Percentiles rank a stretch among this genome's conserved stretches.
These are phyloP conservation scores for Drosophila nr. medialis DNA, from an alignment of 2,888 invertebrate genomes.

Conservation along the genomic window DNA sequence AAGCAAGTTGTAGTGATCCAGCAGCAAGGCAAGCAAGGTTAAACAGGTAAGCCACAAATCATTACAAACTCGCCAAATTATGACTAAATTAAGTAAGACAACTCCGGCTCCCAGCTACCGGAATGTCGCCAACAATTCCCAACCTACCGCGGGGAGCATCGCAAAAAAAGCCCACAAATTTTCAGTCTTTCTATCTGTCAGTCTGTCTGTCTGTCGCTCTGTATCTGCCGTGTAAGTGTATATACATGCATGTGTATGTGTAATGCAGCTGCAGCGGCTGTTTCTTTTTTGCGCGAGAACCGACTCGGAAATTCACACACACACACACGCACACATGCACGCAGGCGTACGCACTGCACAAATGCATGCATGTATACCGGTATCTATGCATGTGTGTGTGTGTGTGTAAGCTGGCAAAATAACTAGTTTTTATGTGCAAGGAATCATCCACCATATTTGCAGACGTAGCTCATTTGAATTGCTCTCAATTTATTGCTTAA, in stretches of 20 bases:
- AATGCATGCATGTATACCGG: slow-evolving; percentile 12
- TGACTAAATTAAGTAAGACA: neutral
- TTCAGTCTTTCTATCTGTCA: slow-evolving; percentile 10
- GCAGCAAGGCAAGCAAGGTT: slow-evolving; percentile 19
- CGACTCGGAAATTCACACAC: slow-evolving; percentile 20
- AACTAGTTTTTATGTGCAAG: slow-evolving; percentile 53
- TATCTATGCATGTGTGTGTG: slow-evolving; percentile 14
- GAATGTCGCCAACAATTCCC: slow-evolving; percentile 29
- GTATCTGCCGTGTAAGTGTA: slow-evolving; percentile 9
- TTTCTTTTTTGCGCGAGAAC: slow-evolving; percentile 33
- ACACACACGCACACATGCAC: slow-evolving; percentile 19
- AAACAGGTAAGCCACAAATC: slow-evolving; percentile 25
- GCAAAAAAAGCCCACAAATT: slow-evolving; percentile 9
- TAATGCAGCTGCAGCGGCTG: slow-evolving; percentile 43
- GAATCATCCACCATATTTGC: slow-evolving; percentile 54
- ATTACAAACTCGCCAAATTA: neutral
- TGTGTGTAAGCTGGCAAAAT: slow-evolving; percentile 42
- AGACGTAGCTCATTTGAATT: slow-evolving; percentile 54
- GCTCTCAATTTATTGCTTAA: slow-evolving; percentile 57
- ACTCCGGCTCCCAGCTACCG: slow-evolving; percentile 13
- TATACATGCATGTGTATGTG: slow-evolving; percentile 3
- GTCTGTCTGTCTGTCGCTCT: slow-evolving; percentile 8
- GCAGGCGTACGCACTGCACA: slow-evolving; percentile 12
- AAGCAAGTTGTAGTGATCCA: slow-evolving; percentile 39
- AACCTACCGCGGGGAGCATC: slow-evolving; percentile 16